Evolutionary conservation across 1,140 invertebrate genomes (phyloP).

Genomic region (Drosophila serrata): DNA sequence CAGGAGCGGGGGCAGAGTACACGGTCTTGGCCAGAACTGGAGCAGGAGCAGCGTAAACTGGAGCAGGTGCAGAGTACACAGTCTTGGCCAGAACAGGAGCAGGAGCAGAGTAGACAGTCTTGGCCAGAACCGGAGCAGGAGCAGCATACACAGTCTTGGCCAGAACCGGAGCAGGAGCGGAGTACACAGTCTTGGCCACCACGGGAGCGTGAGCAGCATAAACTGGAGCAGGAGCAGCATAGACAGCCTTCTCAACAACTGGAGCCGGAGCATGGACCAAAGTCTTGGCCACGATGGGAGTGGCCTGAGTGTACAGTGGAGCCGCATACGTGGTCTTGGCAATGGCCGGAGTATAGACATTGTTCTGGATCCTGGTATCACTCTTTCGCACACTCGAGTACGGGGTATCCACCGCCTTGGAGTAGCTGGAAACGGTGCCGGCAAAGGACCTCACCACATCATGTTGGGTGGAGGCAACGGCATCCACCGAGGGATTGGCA

Average conservation of each 20-base stretch:
- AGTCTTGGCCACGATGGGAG: conserved; percentile 53
- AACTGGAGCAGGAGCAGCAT: conserved; percentile 36
- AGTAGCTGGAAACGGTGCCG: conserved; percentile 88
- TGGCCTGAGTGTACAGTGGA: conserved; percentile 70
- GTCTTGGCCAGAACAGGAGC: too few species aligned
- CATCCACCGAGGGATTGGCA: conserved; percentile 85
- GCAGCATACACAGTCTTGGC: conserved; percentile 87
- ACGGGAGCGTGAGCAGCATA: conserved; percentile 85
- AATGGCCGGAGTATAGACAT: conserved; percentile 83
- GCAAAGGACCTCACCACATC: conserved; percentile 87
- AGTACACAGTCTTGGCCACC: conserved; percentile 83
- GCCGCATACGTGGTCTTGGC: conserved; percentile 70
- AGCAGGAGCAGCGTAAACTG: conserved; percentile 86
- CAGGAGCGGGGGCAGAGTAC: conserved; percentile 85
- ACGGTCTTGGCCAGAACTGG: conserved; percentile 44
- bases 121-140: too few species aligned
- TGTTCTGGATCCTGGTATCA: conserved; percentile 86
- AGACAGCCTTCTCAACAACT: conserved; percentile 48
- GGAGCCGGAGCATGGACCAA: conserved; percentile 78
- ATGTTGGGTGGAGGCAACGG: conserved; percentile 87
- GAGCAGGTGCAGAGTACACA: too few species aligned
- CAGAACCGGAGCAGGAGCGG: conserved; percentile 70
- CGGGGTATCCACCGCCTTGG: conserved; percentile 88
- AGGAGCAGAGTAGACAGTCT: too few species aligned
- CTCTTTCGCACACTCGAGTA: conserved; percentile 88